Conservation (phyloP, 2,888 invertebrate genomes). For the Linnaemya vulpina region DNA sequence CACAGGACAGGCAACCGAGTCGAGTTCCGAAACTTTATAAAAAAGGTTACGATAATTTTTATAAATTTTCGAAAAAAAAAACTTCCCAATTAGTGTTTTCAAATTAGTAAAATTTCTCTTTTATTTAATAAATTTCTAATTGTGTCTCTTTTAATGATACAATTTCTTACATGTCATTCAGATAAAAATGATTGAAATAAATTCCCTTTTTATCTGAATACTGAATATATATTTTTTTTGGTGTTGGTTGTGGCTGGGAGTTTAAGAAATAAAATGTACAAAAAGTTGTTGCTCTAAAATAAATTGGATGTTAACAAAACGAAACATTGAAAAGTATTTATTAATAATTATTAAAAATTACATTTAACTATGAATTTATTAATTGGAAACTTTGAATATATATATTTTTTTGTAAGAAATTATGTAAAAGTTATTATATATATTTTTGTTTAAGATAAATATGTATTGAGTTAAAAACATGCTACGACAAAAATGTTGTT, state of each 20-base stretch:
- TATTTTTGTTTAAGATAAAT: conserved; percentile 41
- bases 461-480: conserved; percentile 63
- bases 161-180: conserved; percentile 13
- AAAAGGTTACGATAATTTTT: too few species aligned
- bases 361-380: conserved; percentile 26
- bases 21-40: too few species aligned
- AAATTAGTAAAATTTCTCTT: too few species aligned
- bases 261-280: conserved; percentile 68
- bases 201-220: conserved; percentile 19
- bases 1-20: too few species aligned
- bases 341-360: conserved; percentile 19
- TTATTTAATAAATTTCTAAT: not conserved
- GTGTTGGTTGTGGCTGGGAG: not conserved
- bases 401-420: not conserved
- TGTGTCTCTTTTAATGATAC: conserved; percentile 18
- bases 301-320: conserved; percentile 60
- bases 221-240: not conserved
- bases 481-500: conserved; percentile 61
- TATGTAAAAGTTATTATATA: conserved; percentile 16
- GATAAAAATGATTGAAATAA: conserved; percentile 28
- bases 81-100: too few species aligned
- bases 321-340: conserved; percentile 49
- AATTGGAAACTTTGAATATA: not conserved
- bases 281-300: conserved; percentile 68
- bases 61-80: too few species aligned